A percentile compares a stretch with the other conserved stretches of the same genome.
phyloP scores from a whole-genome alignment of 1,140 invertebrate species.

The Colletes latitarsis region DNA sequence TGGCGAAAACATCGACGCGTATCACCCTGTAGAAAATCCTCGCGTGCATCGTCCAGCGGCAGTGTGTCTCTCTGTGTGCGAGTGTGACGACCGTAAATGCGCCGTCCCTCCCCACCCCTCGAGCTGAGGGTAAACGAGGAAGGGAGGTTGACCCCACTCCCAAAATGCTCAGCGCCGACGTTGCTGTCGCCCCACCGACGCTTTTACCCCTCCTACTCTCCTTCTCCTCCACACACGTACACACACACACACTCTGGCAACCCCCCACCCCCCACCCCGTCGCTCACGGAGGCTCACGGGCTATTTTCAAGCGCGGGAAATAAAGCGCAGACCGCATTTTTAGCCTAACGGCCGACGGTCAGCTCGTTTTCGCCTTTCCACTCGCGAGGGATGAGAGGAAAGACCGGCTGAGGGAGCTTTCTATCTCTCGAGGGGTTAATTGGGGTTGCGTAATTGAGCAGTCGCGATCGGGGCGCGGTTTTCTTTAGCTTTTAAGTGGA shows the following conservation, averaged over 20 bases:
- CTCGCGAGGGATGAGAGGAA: conserved; percentile 8
- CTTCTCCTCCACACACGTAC: conserved; percentile 32
- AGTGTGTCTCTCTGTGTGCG: not conserved
- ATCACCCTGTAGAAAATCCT: conserved; percentile 27
- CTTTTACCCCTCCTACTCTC: not conserved
- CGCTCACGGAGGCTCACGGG: conserved; percentile 58
- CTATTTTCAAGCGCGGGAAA: conserved; percentile 79
- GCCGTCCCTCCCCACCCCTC: not conserved
- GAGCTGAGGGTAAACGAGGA: not conserved
- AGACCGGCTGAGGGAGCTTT: conserved; percentile 19
- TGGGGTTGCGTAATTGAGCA: conserved; percentile 46
- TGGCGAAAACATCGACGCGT: not conserved
- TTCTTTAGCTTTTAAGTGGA: not conserved
- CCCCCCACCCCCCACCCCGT: not conserved
- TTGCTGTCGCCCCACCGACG: not conserved
- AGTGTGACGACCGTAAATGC: conserved; percentile 7
- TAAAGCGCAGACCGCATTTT: conserved; percentile 78
- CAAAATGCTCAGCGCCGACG: conserved; percentile 5
- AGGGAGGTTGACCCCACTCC: conserved; percentile 25
- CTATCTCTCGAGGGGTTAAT: conserved; percentile 29
- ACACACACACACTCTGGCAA: not conserved
- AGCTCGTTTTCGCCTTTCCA: conserved; percentile 74
- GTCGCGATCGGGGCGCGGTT: conserved; percentile 14
- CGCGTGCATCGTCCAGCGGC: conserved; percentile 7
- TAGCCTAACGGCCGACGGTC: conserved; percentile 76